phyloP scores from a whole-genome alignment of 2,888 invertebrate species.

The Standfussiana lucernea region DNA sequence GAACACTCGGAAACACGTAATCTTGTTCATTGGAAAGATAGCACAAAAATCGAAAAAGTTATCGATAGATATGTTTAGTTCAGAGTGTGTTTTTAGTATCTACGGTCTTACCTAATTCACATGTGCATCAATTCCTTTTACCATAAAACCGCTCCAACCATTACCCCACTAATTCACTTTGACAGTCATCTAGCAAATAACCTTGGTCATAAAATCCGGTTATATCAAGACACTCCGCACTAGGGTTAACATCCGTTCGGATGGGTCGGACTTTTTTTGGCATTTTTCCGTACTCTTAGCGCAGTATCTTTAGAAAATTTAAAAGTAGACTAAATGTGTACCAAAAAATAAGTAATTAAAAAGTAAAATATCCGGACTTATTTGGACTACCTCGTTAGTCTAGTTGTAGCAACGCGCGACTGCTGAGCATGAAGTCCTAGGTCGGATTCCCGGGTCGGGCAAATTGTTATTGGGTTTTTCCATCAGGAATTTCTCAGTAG shows the following conservation, averaged over 20 bases:
- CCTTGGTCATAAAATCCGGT: slow-evolving; percentile 25
- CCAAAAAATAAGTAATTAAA: not conserved
- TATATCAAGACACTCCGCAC: slow-evolving; percentile 2
- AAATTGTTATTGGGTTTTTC: too few relatives aligned
- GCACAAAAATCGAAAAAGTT: not conserved
- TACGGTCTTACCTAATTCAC: not conserved
- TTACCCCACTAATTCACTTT: not conserved
- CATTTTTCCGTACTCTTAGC: too few relatives aligned
- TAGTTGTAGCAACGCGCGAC: too few relatives aligned
- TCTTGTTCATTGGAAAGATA: not conserved
- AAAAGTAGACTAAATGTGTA: not conserved
- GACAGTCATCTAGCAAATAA: slow-evolving; percentile 19
- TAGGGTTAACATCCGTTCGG: not conserved
- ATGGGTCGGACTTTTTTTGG: not conserved
- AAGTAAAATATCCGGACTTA: not conserved
- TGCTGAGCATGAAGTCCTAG: too few relatives aligned
- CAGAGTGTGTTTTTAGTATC: not conserved
- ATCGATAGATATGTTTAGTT: too few relatives aligned
- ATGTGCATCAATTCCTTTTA: not conserved
- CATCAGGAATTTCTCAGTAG: too few relatives aligned
- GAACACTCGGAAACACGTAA: too few relatives aligned
- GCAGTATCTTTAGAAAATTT: not conserved
- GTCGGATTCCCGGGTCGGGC: too few relatives aligned
- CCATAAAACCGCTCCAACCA: not conserved
- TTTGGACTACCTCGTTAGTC: too few relatives aligned